Base-by-base conservation (phyloP, 2,797 vertebrate genomes). In the Craterocephalus amniculus region DNA sequence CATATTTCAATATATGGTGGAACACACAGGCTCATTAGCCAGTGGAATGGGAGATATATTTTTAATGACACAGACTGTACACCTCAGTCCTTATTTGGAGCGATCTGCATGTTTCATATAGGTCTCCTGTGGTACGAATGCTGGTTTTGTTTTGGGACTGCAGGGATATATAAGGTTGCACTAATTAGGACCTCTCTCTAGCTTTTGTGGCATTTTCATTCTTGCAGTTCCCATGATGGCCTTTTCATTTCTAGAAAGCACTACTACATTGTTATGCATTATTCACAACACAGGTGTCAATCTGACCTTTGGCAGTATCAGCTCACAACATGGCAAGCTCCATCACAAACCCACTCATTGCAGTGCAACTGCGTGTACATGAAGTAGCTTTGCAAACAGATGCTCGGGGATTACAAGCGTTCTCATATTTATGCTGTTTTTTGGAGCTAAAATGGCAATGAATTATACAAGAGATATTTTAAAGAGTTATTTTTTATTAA, bases 271-370 rank as follows among this genome's bases (percentile, higher is more conserved):
- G 67, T 75, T 82, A 88, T 93, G 85, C 80, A 92, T 92, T 90
- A 92, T 93, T 92, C 88, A 92, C 74, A 66, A 80, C 81, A 76
- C 87, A 85, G 83, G 89, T 92, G 91, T 87, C 81, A 80, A 34
- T 80, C 74, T 85, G 84, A 91, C 86, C 84, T 83, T 58, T 62
- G 56, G 75, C 34, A 61, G 79, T 72, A 70, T 62, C 63, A 27
- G 18, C 78, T 71, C 62, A 60, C 38, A 65, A 32, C 59, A 66
- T 29, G 12, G 52, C 51, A 20, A 36, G 29, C 73, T 59, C 66
- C 65, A 49, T 65, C 60, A 55, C 48, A 55, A 55, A 43, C 72
- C 80, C 52, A n/a, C 63, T 72, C 74, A 31, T 6, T 27, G 45
- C 60, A 16, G 43, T 49, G 63, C 61, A 22, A 20, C 32, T 3